Evolutionary conservation across 2,888 invertebrate species (phyloP), one percentile per base, ranked within the genome.

Genomic region (Tanytarsus gracilentus): DNA sequence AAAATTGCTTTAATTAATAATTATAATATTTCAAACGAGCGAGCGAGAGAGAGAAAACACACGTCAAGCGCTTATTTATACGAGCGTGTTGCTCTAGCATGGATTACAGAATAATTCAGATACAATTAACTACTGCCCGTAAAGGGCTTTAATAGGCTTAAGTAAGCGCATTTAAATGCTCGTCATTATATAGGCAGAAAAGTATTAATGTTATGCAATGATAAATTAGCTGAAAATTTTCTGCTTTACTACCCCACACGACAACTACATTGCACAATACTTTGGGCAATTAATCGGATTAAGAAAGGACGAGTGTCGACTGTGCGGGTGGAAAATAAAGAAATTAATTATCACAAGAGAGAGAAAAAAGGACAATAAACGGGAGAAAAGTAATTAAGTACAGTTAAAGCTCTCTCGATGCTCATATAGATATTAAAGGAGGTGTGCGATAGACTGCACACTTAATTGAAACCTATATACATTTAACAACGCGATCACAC

Each of bases 1-100:
- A 44, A 44, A 44, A 44, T 29, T 29, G 36, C 39, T 53, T 53
- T 53, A 53, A 53, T 53, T 53, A 53, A 53, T 53, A 53, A 53
- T 53, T 53, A 36, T 14, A 29, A 36, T 36, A 36, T 36, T 49
- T 49, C 18, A 44, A 44, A 25, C 14, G 30, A 27, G 11, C 29
- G 30, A n/a, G n/a, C 14, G 26, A 14, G 50, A 2, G 1, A 25
- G 25, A 50, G 27, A 14, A 18, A 23, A 44, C 11, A 23, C 44
- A 44, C 18, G 44, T 16, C 21, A 44, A 44, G 23, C 23, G 11
- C 23, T 44, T 23, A 44, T 44, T 18, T 9, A 16, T 44, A 33
- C 21, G 44, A 18, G 44, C 23, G 21, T 44, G 44, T 44, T 44
- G 44, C 44, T 23, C n/a, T 44, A 21, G 18, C 11, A 23, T 44